Evolutionary conservation across 2,113 vertebrate genomes (phyloP).

Genomic region (Neogobius melanostomus): DNA sequence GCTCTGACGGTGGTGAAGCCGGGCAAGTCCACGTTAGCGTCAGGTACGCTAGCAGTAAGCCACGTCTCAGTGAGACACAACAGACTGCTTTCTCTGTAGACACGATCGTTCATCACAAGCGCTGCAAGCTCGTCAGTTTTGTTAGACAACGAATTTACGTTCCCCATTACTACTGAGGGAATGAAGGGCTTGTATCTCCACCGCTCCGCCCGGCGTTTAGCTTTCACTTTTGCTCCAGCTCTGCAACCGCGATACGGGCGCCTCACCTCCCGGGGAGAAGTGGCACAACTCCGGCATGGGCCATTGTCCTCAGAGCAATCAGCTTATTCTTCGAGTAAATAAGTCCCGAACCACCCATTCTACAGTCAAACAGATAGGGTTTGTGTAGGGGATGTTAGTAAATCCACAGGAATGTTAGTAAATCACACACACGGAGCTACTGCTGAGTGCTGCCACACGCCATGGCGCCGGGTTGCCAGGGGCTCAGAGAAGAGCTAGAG

Average conservation of each 20-base stretch:
- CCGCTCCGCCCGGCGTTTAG: not conserved
- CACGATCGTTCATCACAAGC: not conserved
- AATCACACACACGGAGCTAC: too few species aligned
- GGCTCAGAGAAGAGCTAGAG: too few species aligned
- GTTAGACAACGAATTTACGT: not conserved
- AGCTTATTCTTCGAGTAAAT: too few species aligned
- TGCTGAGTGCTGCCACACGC: too few species aligned
- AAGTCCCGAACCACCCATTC: too few species aligned
- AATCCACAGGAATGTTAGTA: too few species aligned
- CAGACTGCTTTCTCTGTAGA: not conserved
- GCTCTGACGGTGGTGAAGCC: not conserved
- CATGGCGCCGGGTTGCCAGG: too few species aligned
- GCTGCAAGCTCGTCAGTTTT: not conserved
- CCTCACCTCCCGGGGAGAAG: too few species aligned
- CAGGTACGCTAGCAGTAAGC: not conserved
- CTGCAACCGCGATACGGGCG: not conserved
- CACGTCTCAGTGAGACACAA: not conserved
- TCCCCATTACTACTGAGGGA: not conserved
- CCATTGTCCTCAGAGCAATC: not conserved
- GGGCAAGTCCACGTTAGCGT: not conserved
- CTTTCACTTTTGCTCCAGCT: not conserved
- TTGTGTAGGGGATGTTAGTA: too few species aligned
- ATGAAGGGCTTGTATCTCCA: not conserved
- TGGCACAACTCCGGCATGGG: not conserved
- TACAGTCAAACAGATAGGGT: too few species aligned